Evolutionary conservation across 1,140 invertebrate genomes (phyloP), one percentile per base, ranked within the genome.

Genomic region (Drosophila persimilis): DNA sequence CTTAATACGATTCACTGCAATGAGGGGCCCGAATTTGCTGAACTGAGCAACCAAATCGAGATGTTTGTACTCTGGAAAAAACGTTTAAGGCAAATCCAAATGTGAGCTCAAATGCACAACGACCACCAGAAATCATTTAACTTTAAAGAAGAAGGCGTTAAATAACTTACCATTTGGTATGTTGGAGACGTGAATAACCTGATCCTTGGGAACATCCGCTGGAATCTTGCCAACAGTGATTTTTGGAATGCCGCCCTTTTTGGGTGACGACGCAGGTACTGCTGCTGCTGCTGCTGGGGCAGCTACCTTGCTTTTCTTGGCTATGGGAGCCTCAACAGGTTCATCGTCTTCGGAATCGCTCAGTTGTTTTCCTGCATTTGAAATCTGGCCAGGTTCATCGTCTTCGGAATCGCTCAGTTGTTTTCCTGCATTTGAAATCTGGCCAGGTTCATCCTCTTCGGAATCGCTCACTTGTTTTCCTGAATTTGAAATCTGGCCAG

Each of bases 21-120:
- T 2, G 24, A 90, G 62, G 0, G 56, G 50, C 2, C 89, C 89
- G 31, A 77, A 90, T 59, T 90, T 89, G 17, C 73, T 29, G 24
- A 90, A 84, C 3, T 77, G 3, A 6, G 62, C 78, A 24, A 89
- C 45, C 8, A 89, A 0, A 1, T 90, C 84, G 0, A 58, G 26
- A 47, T 77, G 63, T 17, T 71, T 77, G 39, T 52, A 80, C 2
- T 56, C 89, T 90, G 51, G 0, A 55, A 26, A 47, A 22, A 39
- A 7, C 3, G 24, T 13, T 20, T 15, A 47, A 20, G 13, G 3
- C 11, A 39, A 39, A 11, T 39, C 11, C 2, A 35, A 35, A 9
- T 9, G 7, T 35, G 7, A 35, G 3, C 31, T 35, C 8, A 39
- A 39, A 11, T 31, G 7, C 24, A 43, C 8, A 5, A 17, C 24